Evolutionary conservation across 2,888 invertebrate genomes (phyloP), one percentile per base, ranked within the genome.

Genomic region (Oscheius sp.): DNA sequence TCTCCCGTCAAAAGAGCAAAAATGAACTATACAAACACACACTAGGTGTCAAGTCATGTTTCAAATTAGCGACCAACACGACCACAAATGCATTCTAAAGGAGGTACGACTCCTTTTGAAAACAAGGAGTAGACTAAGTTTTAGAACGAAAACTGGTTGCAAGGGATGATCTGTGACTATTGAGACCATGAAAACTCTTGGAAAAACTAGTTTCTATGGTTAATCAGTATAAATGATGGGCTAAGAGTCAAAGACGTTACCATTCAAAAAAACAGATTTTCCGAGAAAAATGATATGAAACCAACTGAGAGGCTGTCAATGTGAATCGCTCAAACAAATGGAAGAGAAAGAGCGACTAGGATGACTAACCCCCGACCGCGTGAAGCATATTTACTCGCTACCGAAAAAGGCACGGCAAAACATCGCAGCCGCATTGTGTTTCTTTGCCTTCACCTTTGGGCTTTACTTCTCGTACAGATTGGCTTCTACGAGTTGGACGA

Each of bases 401-500:
- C 47, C 47, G 24, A 24, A 47, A 47, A 47, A 47, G 47, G 8
- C 12, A 12, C 47, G 36, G 17, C 45, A 44, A 17, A 44, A 17
- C 8, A 44, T n/a, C 5, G 8, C 45, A 44, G 36, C n/a, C 36
- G 36, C 36, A 41, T 41, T 41, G 12, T 41, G 41, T 41, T 12
- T 20, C 41, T 17, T 24, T 41, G 41, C 14, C 12, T 20, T 51
- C 33, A 54, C 54, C 54, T 33, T 24, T n/a, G 9, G 54, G 54
- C 17, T 54, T 54, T 20, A 30, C 28, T 5, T 54, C 54, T 32
- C 54, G 54, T 8, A 59, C 59, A 26, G 59, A 59, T 30, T 59
- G 38, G n/a, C 44, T 44, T 14, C 59, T 41, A n/a, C 44, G 59
- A 26, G 30, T 41, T 20, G n/a, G 20, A 14, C 54, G 6, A 20